A percentile compares a stretch with the other conserved stretches of the same genome.
phyloP scores from a whole-genome alignment of 2,888 invertebrate species.

The Altica lythri region DNA sequence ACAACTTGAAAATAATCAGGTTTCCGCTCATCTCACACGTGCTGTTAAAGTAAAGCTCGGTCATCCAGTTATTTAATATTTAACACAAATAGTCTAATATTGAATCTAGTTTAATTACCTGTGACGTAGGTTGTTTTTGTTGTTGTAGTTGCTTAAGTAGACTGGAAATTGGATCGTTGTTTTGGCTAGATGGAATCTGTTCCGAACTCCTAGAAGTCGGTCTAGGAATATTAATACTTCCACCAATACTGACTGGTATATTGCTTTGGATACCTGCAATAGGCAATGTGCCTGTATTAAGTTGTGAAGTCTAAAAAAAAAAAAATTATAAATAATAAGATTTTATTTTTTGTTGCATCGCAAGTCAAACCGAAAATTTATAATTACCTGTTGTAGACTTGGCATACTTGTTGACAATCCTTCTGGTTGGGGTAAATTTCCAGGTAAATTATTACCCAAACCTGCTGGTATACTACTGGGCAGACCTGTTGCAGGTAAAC shows the following conservation, averaged over 20 bases:
- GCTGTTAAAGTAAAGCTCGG: no score
- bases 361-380: not conserved
- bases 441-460: conserved; percentile 34
- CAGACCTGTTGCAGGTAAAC: conserved; percentile 43
- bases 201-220: conserved; percentile 43
- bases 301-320: conserved; percentile 12
- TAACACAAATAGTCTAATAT: no score
- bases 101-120: no score
- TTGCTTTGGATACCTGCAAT: conserved; percentile 36
- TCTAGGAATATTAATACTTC: conserved; percentile 40
- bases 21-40: no score
- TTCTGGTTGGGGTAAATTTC: conserved; percentile 37
- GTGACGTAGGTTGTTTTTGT: conserved; percentile 43
- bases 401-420: conserved; percentile 40
- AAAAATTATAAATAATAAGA: not conserved
- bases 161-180: conserved; percentile 60
- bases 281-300: conserved; percentile 31
- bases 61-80: no score
- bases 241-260: conserved; percentile 37
- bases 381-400: conserved; percentile 29
- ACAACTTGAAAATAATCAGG: no score
- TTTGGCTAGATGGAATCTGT: conserved; percentile 40
- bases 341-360: not conserved
- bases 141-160: conserved; percentile 59
- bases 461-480: conserved; percentile 41